Percentiles rank a stretch among this genome's conserved stretches.
Conservation (phyloP, 2,797 vertebrate species). For the Lutjanus campechanus region DNA sequence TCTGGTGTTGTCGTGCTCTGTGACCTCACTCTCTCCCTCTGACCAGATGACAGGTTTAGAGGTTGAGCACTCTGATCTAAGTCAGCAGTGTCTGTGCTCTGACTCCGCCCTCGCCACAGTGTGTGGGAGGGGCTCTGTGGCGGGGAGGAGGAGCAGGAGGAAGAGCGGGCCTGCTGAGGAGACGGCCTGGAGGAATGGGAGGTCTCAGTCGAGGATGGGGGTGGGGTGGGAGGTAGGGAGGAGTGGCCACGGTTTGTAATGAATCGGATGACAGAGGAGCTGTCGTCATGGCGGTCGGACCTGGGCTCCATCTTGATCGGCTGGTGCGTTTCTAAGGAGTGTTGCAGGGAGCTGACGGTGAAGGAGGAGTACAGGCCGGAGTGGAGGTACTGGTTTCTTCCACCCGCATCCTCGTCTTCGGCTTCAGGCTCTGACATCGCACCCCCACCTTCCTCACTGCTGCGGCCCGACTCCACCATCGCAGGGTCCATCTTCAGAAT, state of each 20-base stretch:
- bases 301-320: constrained; percentile 87
- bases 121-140: constrained; percentile 85
- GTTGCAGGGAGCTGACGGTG: constrained; percentile 92
- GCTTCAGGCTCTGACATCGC: constrained; percentile 87
- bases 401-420: constrained; percentile 86
- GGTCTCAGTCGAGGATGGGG: constrained; percentile 80
- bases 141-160: constrained; percentile 85
- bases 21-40: constrained; percentile 86
- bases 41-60: constrained; percentile 93
- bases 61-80: constrained; percentile 77
- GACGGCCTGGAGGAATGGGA: constrained; percentile 70
- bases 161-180: constrained; percentile 77
- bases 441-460: constrained; percentile 88
- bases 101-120: constrained; percentile 80
- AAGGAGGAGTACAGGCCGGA: constrained; percentile 94
- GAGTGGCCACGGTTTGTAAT: constrained; percentile 70
- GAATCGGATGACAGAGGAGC: constrained; percentile 87
- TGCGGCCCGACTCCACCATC: constrained; percentile 90
- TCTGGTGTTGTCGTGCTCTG: constrained; percentile 56
- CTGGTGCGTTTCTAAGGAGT: constrained; percentile 86
- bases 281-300: constrained; percentile 84
- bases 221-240: constrained; percentile 89
- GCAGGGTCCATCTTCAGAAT: constrained; percentile 96
- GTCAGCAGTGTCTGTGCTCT: constrained; percentile 82
- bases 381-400: constrained; percentile 91